These are phyloP conservation scores for Tachycineta bicolor DNA, from an alignment of 2,113 vertebrate genomes.

Conservation along the genomic window DNA sequence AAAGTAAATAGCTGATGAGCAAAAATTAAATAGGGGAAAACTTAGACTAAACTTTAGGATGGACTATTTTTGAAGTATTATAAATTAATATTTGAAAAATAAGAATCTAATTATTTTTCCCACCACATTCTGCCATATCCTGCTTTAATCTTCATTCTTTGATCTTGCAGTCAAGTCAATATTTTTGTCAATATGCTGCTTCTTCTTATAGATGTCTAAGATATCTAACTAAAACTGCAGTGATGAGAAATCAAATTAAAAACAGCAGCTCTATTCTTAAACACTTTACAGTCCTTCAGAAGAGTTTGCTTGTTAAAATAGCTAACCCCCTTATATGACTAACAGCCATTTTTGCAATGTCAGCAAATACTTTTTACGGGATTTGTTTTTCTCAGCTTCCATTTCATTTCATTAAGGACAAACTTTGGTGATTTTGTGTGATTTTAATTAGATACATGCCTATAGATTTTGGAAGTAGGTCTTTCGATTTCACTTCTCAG, in stretches of 20 bases:
- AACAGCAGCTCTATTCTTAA: not conserved
- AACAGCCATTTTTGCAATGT: not conserved
- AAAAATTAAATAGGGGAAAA: not conserved
- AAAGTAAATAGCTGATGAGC: not conserved
- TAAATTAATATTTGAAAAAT: not conserved
- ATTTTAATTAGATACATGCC: constrained; percentile 3
- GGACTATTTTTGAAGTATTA: not conserved
- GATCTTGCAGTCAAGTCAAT: constrained; percentile 4
- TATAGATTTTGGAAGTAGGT: not conserved
- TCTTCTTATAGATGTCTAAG: not conserved
- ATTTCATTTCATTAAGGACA: not conserved
- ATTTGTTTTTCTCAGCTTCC: not conserved
- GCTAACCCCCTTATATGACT: not conserved
- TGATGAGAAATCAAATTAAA: constrained; percentile 23
- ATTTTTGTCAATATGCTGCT: constrained; percentile 24
- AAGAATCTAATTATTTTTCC: constrained; percentile 7
- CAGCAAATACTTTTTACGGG: not conserved
- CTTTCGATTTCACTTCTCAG: constrained; percentile 15
- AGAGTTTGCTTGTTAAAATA: not conserved
- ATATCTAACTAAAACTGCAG: not conserved
- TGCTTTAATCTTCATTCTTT: constrained; percentile 41
- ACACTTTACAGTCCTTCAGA: not conserved
- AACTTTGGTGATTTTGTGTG: not conserved
- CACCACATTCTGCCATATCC: not conserved
- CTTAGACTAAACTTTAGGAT: not conserved